Evolutionary conservation across 2,888 invertebrate genomes (phyloP).

Genomic region (Nesidiocoris tenuis): DNA sequence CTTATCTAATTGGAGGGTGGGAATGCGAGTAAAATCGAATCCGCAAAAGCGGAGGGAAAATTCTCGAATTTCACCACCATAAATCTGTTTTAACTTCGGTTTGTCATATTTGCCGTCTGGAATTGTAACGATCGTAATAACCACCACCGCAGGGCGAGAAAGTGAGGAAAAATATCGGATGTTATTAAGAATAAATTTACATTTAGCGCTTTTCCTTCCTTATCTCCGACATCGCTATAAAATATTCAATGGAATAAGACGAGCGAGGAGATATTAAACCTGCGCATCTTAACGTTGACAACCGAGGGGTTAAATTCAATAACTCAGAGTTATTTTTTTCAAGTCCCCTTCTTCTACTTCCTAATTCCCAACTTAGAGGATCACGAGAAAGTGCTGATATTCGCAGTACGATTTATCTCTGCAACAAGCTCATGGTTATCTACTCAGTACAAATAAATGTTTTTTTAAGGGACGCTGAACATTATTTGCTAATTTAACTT

Average conservation of each 20-base stretch:
- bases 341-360: neutral
- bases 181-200: slow-evolving; percentile 21
- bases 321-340: slow-evolving; percentile 2
- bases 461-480: too few relatives aligned
- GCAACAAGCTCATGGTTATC: slow-evolving; percentile 14
- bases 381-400: slow-evolving; percentile 19
- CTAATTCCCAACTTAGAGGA: neutral
- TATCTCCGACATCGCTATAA: neutral
- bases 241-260: slow-evolving; percentile 10
- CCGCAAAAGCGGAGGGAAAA: too few relatives aligned
- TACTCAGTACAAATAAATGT: too few relatives aligned
- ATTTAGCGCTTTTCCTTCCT: neutral
- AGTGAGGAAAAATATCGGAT: neutral
- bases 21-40: too few relatives aligned
- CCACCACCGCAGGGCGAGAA: neutral
- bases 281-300: slow-evolving; percentile 15
- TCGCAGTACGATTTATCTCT: neutral
- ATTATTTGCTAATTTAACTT: too few relatives aligned
- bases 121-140: slow-evolving; percentile 10
- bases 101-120: neutral
- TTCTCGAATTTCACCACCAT: too few relatives aligned
- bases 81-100: neutral
- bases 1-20: too few relatives aligned
- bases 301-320: neutral
- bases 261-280: slow-evolving; percentile 4